A percentile compares a stretch with the other conserved stretches of the same genome.
Evolutionary conservation across 92 coral and sea anemone species (phyloP).

Genomic region (Zoanthus sociatus): DNA sequence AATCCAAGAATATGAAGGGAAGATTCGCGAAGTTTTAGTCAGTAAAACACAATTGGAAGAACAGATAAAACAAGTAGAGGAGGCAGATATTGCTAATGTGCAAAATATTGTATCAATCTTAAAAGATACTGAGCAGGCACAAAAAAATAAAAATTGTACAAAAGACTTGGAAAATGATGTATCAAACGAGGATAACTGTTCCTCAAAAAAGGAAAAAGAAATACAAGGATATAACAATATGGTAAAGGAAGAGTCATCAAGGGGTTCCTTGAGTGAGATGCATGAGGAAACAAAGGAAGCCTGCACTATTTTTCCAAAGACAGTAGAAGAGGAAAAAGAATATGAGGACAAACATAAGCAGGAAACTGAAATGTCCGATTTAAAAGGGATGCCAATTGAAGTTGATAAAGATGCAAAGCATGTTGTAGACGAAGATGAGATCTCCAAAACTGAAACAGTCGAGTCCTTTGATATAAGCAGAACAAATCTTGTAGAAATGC

Average conservation of each 20-base stretch:
- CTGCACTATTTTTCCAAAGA: no score
- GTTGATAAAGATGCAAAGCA: background rate
- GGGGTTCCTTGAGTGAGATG: conserved; percentile 22
- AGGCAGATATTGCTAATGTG: conserved; percentile 8
- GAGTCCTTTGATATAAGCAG: no score
- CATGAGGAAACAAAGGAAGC: conserved; percentile 39
- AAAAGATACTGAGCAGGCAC: background rate
- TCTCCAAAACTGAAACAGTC: no score
- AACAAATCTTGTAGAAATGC: no score
- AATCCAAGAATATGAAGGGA: conserved; percentile 70
- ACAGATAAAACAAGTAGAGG: conserved; percentile 38
- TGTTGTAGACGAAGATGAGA: background rate
- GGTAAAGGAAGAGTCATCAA: background rate
- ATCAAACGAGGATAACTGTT: background rate
- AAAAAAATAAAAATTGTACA: background rate
- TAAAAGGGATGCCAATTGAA: background rate
- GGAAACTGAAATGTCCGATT: conserved; percentile 39
- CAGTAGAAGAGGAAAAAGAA: background rate
- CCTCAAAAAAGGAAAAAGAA: background rate
- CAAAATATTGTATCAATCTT: background rate
- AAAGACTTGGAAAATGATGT: background rate
- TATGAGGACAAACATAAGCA: conserved; percentile 1
- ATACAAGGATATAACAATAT: background rate
- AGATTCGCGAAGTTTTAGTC: conserved; percentile 45
- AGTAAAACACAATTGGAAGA: conserved; percentile 58